Percentiles rank a stretch among this genome's conserved stretches.
These are phyloP conservation scores for Dryocosmus kuriphilus DNA, from an alignment of 2,888 invertebrate species.

Conservation along the genomic window DNA sequence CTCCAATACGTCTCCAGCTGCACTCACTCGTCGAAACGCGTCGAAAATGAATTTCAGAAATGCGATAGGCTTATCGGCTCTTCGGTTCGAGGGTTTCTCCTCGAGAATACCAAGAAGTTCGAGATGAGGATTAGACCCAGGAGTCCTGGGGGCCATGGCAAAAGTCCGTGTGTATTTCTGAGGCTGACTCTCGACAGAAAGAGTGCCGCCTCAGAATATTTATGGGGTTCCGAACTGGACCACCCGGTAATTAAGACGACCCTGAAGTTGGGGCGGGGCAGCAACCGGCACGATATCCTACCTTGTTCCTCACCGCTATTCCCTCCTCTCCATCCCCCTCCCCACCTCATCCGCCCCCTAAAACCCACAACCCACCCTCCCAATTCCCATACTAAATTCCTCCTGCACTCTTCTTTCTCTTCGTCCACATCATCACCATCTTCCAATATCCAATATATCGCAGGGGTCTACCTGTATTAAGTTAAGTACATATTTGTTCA, in stretches of 20 bases:
- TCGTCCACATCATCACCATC: conserved; percentile 14
- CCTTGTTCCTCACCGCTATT: conserved; percentile 60
- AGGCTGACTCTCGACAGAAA: conserved; percentile 62
- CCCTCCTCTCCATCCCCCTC: conserved; percentile 49
- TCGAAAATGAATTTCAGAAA: conserved; percentile 60
- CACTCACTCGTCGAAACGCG: conserved; percentile 51
- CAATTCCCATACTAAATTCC: conserved; percentile 37
- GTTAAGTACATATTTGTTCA: conserved; percentile 18
- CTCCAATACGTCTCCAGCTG: conserved; percentile 34
- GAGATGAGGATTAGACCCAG: conserved; percentile 47
- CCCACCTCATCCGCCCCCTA: conserved; percentile 35
- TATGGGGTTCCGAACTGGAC: conserved; percentile 73
- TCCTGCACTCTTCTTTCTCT: conserved; percentile 39
- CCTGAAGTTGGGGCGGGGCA: conserved; percentile 72
- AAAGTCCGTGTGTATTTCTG: conserved; percentile 55
- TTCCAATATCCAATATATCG: conserved; percentile 8
- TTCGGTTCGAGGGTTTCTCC: conserved; percentile 44
- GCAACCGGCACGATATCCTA: conserved; percentile 68
- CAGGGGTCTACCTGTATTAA: background rate
- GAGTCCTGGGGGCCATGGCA: conserved; percentile 52
- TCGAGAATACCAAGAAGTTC: conserved; percentile 47
- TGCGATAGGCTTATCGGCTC: conserved; percentile 56
- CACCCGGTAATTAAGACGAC: conserved; percentile 75
- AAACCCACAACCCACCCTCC: conserved; percentile 40
- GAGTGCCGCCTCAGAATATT: conserved; percentile 71